Conservation (phyloP, 64 coral and sea anemone species). For the Pocillopora damicornis region DNA sequence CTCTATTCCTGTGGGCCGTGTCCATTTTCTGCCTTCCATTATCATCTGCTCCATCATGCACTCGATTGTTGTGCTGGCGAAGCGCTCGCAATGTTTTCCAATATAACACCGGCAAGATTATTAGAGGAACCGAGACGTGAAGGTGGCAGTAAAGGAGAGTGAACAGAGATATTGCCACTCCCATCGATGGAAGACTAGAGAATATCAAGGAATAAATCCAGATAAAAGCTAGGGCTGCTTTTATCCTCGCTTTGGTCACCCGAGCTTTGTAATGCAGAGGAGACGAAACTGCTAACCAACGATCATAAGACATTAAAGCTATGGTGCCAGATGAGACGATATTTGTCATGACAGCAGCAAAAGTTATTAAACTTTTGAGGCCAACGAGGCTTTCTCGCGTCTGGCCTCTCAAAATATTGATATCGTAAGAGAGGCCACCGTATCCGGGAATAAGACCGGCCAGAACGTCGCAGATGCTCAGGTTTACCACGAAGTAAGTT, state of each 20-base stretch:
- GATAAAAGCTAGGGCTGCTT: not conserved
- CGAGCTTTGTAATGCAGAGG: not conserved
- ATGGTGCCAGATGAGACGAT: constrained; percentile 15
- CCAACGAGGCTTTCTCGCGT: not conserved
- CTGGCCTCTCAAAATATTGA: not conserved
- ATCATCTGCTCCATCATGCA: not conserved
- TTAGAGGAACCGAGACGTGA: not conserved
- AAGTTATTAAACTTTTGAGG: not conserved
- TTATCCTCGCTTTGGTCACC: not conserved
- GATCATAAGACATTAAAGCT: not conserved
- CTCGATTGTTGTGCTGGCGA: not conserved
- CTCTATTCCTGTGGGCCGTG: not conserved
- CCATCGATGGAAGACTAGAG: not conserved
- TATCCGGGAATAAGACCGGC: not conserved
- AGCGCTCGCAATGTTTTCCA: constrained; percentile 7
- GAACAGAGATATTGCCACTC: not conserved
- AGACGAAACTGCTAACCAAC: not conserved
- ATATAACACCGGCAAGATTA: not conserved
- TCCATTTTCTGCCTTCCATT: not conserved
- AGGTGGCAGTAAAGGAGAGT: constrained; percentile 7
- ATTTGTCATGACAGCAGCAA: not conserved
- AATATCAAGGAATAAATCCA: constrained; percentile 7
- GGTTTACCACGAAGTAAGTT: not conserved
- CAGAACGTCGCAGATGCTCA: not conserved
- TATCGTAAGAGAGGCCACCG: not conserved